Percentiles rank a stretch among this genome's conserved stretches.
Conservation (phyloP, 2,113 vertebrate species). For the Podarcis muralis region DNA sequence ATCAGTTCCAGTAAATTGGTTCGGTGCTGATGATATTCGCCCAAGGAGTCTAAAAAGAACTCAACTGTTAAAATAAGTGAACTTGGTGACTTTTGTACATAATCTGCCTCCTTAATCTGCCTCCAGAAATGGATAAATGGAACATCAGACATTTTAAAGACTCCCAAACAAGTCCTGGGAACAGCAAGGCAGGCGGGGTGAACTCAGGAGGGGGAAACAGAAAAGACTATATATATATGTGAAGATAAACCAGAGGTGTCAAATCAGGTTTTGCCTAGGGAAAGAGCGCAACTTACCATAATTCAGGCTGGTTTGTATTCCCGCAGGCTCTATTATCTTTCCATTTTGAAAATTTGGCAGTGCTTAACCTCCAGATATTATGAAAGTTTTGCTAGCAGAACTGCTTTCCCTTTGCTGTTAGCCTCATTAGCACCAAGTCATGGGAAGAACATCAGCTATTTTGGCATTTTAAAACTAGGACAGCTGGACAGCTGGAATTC, state of each 20-base stretch:
- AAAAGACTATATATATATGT: not conserved
- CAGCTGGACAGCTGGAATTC: not conserved
- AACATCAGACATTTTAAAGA: not conserved
- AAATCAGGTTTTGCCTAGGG: not conserved
- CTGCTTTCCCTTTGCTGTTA: not conserved
- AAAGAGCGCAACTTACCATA: not conserved
- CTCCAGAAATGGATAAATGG: not conserved
- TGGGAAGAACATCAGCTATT: not conserved
- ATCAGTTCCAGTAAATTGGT: too few species aligned
- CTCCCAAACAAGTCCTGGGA: not conserved
- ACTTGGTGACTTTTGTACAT: not conserved
- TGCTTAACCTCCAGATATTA: not conserved
- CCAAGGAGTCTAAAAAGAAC: not conserved
- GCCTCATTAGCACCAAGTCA: not conserved
- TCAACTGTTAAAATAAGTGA: not conserved
- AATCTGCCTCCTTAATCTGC: not conserved
- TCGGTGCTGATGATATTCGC: not conserved
- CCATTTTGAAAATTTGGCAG: not conserved
- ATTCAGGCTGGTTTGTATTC: not conserved
- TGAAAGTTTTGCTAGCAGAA: not conserved
- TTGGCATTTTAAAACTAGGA: not conserved
- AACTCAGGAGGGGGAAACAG: not conserved
- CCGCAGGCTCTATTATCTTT: not conserved
- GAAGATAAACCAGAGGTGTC: not conserved
- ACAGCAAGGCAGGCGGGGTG: not conserved